A percentile compares a stretch with the other conserved stretches of the same genome.
phyloP scores from a whole-genome alignment of 2,797 vertebrate genomes.

The Atherinosoma microstoma region DNA sequence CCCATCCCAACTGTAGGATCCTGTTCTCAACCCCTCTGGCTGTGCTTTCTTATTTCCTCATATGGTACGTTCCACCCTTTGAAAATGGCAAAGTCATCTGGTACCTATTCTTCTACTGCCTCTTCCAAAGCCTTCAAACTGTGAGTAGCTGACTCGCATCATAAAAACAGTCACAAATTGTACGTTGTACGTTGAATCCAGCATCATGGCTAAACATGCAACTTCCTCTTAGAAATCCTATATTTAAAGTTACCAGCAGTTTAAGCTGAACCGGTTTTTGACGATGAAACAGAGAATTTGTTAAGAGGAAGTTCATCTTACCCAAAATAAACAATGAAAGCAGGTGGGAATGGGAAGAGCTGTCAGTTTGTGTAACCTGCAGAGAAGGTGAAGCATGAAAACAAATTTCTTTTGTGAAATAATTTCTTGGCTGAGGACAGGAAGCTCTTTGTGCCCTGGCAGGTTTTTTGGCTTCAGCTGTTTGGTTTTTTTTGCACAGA shows the following conservation, averaged over 20 bases:
- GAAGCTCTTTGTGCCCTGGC: background rate
- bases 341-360: background rate
- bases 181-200: background rate
- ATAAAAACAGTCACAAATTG: background rate
- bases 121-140: constrained; percentile 95
- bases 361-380: background rate
- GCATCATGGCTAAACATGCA: background rate
- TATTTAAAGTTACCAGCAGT: no score
- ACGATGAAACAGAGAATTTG: no score
- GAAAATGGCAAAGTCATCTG: constrained; percentile 88
- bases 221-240: background rate
- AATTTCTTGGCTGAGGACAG: background rate
- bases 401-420: background rate
- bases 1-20: constrained; percentile 84
- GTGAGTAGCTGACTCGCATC: constrained; percentile 81
- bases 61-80: constrained; percentile 95
- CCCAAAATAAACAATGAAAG: background rate
- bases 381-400: no score
- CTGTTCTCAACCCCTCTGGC: constrained; percentile 92
- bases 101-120: constrained; percentile 97
- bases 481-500: background rate
- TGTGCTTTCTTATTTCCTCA: constrained; percentile 90
- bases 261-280: no score
- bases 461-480: background rate
- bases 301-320: background rate